phyloP scores from a whole-genome alignment of 2,888 invertebrate genomes.

The Agrotis segetum region DNA sequence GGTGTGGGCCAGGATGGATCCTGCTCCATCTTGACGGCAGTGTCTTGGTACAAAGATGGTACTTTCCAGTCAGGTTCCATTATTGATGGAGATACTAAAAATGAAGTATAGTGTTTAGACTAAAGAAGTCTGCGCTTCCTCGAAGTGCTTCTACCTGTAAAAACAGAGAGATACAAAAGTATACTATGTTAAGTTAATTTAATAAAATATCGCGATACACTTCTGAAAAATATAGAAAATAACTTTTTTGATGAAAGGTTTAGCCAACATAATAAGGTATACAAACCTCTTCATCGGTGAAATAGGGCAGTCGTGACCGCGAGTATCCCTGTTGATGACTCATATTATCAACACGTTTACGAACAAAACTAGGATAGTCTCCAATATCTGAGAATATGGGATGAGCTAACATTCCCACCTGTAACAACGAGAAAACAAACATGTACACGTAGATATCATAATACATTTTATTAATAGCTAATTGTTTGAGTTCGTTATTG shows the following conservation, averaged over 20 bases:
- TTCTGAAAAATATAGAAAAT: neutral
- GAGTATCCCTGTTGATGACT: slow-evolving; percentile 84
- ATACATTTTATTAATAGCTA: no score
- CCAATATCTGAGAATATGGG: slow-evolving; percentile 87
- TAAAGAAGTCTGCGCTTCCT: slow-evolving; percentile 91
- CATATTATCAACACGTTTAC: slow-evolving; percentile 82
- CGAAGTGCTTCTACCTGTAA: slow-evolving; percentile 78
- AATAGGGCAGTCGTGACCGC: slow-evolving; percentile 87
- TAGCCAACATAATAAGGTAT: neutral
- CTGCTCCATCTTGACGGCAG: slow-evolving; percentile 78
- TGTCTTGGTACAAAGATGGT: slow-evolving; percentile 83
- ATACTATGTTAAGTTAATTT: no score
- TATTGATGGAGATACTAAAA: slow-evolving; percentile 79
- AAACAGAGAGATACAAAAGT: no score
- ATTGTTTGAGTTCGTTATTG: no score
- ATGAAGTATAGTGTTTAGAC: slow-evolving; percentile 91
- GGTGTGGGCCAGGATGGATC: slow-evolving; percentile 83
- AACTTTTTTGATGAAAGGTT: neutral
- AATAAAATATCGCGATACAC: no score
- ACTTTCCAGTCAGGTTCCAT: slow-evolving; percentile 76
- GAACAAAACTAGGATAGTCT: slow-evolving; percentile 86
- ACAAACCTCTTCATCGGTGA: slow-evolving; percentile 84
- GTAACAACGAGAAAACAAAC: neutral
- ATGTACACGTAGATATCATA: neutral
- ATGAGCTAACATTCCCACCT: slow-evolving; percentile 88